These are phyloP conservation scores for Enteromius argenteus DNA, from an alignment of 2,797 vertebrate genomes.

Conservation along the genomic window DNA sequence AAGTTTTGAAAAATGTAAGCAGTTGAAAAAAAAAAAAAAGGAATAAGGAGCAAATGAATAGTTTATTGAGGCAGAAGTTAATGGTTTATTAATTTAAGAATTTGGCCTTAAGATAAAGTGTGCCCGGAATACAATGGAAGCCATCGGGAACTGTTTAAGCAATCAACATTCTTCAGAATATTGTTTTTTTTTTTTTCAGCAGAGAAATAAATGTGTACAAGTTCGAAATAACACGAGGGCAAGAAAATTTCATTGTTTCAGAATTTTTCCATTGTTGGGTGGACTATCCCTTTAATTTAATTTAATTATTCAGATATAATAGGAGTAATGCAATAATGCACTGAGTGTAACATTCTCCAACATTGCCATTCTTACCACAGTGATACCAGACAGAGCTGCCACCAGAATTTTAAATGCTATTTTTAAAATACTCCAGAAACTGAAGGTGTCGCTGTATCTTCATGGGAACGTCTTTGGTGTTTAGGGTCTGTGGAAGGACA, in stretches of 20 bases:
- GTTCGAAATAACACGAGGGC: neutral
- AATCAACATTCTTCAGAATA: neutral
- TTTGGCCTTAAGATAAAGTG: neutral
- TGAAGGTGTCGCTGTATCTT: neutral
- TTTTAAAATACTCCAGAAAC: slow-evolving; percentile 1
- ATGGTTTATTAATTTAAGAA: too few species aligned
- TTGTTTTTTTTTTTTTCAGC: neutral
- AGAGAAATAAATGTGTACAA: neutral
- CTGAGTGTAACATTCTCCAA: neutral
- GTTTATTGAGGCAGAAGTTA: too few species aligned
- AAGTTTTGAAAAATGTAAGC: neutral
- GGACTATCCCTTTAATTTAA: neutral
- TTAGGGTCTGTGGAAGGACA: slow-evolving; percentile 26
- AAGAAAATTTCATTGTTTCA: neutral
- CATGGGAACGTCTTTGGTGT: slow-evolving; percentile 16
- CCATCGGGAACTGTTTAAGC: neutral
- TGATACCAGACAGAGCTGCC: slow-evolving; percentile 11
- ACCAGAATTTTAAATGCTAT: neutral
- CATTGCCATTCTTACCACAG: neutral
- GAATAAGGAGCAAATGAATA: too few species aligned
- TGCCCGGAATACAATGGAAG: neutral
- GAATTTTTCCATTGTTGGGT: neutral
- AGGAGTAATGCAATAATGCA: slow-evolving; percentile 1
- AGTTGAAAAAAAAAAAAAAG: too few species aligned
- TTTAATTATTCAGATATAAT: neutral